Base-by-base conservation (phyloP, 2,113 vertebrate species). In the Baryphthengus martii region DNA sequence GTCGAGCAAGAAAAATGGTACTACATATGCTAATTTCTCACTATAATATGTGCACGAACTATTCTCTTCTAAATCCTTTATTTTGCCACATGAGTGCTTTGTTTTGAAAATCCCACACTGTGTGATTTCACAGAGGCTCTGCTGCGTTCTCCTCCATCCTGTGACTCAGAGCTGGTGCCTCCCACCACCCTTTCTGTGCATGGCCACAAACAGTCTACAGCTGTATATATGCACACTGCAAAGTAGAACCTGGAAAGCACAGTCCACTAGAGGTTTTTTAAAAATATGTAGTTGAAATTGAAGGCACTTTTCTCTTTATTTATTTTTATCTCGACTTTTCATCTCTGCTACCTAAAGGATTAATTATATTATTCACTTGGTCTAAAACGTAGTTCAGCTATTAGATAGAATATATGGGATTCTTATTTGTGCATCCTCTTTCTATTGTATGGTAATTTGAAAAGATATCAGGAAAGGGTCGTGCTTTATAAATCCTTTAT, bases 11-110 rank as follows among this genome's bases (percentile, higher is more conserved):
- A 93, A 95, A 95, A 94, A 95, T n/a, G 59, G 82, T 67, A 86
- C 82, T 94, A 91, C 88, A 91, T 85, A 96, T 96, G 96, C 93
- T 95, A 96, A 97, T 96, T 95, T 93, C 92, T 90, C 68, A 83
- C 79, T 88, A 17, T 90, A 93, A 95, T 93, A 90, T 75, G 79
- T 87, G 79, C 80, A 59, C 67, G 65, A 93, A 89, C 82, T 88
- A 67, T 86, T 96, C 78, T 76, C 39, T 86, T 68, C 65, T 73
- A 58, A 88, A 93, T 67, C 75, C 65, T 91, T 91, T 96, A 80
- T 95, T 96, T 97, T 97, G 75, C 75, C 89, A 95, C 91, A 72
- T 75, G 78, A 93, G 67, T 86, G 90, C 88, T 95, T 96, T 97
- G 91, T 96, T 94, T 95, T 86, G 67, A 90, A 93, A 96, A 95